Evolutionary conservation across 35 echinoderm and acorn worm species (phyloP).

Genomic region (Diadema setosum): DNA sequence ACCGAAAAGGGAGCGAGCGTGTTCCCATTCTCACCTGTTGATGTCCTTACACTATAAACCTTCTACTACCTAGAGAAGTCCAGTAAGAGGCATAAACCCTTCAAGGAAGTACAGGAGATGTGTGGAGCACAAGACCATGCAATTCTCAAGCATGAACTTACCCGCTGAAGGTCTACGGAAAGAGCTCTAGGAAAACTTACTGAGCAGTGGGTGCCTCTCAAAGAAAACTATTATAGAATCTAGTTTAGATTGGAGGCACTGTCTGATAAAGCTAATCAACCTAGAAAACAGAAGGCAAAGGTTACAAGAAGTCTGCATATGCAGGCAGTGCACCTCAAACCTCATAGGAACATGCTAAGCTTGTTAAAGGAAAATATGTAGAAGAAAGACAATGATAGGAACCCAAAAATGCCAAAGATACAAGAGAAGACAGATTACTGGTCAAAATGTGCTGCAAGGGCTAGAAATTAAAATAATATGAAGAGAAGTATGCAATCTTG

Average conservation of each 20-base stretch:
- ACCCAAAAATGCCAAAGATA: constrained; percentile 12
- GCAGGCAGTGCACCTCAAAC: not conserved
- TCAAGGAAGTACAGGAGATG: constrained; percentile 13
- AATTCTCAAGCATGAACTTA: constrained; percentile 40
- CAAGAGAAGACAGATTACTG: not conserved
- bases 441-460: not conserved
- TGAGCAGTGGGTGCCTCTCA: constrained; percentile 38
- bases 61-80: constrained; percentile 58
- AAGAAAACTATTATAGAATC: no score
- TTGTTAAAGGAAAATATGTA: not conserved
- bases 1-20: constrained; percentile 35
- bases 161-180: constrained; percentile 12
- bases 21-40: constrained; percentile 11
- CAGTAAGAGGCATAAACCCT: constrained; percentile 29
- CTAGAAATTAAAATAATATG: no score
- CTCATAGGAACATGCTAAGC: not conserved
- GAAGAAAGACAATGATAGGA: not conserved
- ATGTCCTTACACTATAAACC: constrained; percentile 8
- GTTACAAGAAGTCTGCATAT: not conserved
- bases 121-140: constrained; percentile 21
- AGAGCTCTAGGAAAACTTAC: constrained; percentile 20
- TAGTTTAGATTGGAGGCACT: constrained; percentile 37
- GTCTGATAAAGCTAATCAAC: not conserved
- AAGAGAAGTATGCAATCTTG: no score
- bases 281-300: not conserved